Base-by-base conservation (phyloP, 2,113 vertebrate genomes). In the Entelurus aequoreus region DNA sequence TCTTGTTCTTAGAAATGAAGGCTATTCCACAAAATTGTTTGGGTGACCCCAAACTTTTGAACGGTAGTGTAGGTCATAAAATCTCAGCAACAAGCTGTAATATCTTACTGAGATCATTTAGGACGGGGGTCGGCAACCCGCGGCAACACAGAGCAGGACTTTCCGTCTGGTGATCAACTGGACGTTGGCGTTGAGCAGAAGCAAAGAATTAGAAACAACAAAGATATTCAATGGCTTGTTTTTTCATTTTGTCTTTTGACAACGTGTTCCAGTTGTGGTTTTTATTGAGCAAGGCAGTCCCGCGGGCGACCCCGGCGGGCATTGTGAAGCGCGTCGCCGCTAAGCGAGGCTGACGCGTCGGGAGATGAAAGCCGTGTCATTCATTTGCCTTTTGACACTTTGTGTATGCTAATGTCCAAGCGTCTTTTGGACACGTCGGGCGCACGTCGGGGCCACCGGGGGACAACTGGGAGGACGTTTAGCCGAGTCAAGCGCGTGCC, bases 361-460 rank as follows among this genome's bases (percentile, higher is more conserved):
- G 74, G 80, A 87, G 88, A 90, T 88, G 88, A 86, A 87, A 90
- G 81, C 83, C 86, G 83, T 90, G 88, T 88, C 88, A 88, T 88
- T 87, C 84, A 87, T 89, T 90, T 90, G 50, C 75, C 71, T 53
- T 28, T 74, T 77, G 84, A 89, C 86, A 83, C 81, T 75, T 80
- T 68, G 73, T 73, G 85, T 88, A 87, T 88, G 87, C 86, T 87
- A 86, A 89, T 86, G 83, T 88, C 83, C 84, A 48, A 71, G 80
- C 79, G 21, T 82, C 76, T 87, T 84, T 78, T 79, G 79, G 70
- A 82, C 73, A 66, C 51, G 50, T 36, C 57, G 72, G 71, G 54
- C 62, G 49, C 77, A 55, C 56, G 14, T 46, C 21, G 38, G 42
- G 66, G 69, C 71, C 75, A 64, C 51, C 49, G 8, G 71, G 71